Evolutionary conservation across 2,797 vertebrate species (phyloP).

Genomic region (Streptopelia turtur): DNA sequence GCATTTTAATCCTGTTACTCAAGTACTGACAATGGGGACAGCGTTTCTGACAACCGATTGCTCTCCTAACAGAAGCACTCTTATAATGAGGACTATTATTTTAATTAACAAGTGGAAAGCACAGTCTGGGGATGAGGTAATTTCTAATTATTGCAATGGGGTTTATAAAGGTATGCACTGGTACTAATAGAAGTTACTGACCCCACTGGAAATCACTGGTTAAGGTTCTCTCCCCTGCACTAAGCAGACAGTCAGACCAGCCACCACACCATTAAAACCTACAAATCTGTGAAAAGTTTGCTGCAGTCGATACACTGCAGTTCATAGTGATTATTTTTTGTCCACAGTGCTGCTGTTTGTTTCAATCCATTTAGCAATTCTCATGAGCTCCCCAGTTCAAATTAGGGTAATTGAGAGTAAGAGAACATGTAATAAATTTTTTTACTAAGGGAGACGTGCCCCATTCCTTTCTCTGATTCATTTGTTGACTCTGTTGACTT

Average conservation of each 20-base stretch:
- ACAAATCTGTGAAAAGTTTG: background rate
- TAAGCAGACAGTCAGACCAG: background rate
- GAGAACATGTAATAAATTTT: background rate
- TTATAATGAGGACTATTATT: background rate
- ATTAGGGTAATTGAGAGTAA: constrained; percentile 30
- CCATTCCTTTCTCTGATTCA: background rate
- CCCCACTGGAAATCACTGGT: background rate
- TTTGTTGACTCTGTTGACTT: background rate
- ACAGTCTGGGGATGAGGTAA: background rate
- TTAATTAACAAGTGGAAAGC: constrained; percentile 26
- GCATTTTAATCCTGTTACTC: background rate
- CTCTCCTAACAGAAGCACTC: background rate
- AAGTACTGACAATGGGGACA: background rate
- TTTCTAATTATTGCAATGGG: background rate
- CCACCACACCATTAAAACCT: background rate
- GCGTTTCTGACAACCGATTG: background rate
- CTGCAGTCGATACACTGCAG: background rate
- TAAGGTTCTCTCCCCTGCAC: background rate
- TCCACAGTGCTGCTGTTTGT: constrained; percentile 8
- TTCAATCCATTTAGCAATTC: constrained; percentile 48
- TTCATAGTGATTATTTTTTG: constrained; percentile 13
- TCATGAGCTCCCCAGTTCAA: constrained; percentile 11
- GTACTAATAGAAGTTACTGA: background rate
- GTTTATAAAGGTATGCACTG: background rate
- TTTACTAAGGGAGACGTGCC: background rate